Evolutionary conservation across 1,140 invertebrate genomes (phyloP).

Genomic region (Drosophila littoralis): DNA sequence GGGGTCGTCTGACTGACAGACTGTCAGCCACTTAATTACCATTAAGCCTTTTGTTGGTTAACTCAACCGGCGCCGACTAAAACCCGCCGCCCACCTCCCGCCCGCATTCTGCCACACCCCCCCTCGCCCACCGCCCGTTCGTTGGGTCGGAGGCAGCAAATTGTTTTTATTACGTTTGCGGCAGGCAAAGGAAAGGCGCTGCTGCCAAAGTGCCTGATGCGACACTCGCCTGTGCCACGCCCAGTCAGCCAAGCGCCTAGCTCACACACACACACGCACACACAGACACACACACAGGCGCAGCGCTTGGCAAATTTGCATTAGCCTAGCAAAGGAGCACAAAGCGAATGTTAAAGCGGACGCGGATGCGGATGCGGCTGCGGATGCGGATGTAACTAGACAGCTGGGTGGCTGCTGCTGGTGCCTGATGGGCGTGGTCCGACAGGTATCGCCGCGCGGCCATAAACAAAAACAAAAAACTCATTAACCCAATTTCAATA

Average conservation of each 20-base stretch:
- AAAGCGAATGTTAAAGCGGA: conserved; percentile 38
- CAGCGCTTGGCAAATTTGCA: conserved; percentile 59
- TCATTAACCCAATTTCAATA: conserved; percentile 81
- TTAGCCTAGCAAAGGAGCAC: conserved; percentile 45
- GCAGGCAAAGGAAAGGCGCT: conserved; percentile 20
- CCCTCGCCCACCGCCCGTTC: not conserved
- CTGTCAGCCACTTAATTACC: conserved; percentile 62
- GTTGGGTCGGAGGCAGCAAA: conserved; percentile 51
- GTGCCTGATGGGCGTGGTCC: conserved; percentile 14
- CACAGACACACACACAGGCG: not conserved
- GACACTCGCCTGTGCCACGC: conserved; percentile 25
- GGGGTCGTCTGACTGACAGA: not conserved
- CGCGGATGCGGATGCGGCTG: conserved; percentile 12
- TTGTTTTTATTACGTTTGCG: conserved; percentile 50
- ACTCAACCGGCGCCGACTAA: not conserved
- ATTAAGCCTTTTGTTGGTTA: conserved; percentile 54
- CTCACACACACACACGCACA: not conserved
- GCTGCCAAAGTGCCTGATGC: conserved; percentile 24
- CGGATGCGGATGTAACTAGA: conserved; percentile 17
- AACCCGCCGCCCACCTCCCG: not conserved
- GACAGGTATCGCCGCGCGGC: conserved; percentile 29
- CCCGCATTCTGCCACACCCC: not conserved
- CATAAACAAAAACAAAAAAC: conserved; percentile 81
- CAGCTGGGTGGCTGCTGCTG: not conserved
- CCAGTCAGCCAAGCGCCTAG: conserved; percentile 18